These are phyloP conservation scores for Sympetrum striolatum DNA, from an alignment of 2,888 invertebrate species.

Conservation along the genomic window DNA sequence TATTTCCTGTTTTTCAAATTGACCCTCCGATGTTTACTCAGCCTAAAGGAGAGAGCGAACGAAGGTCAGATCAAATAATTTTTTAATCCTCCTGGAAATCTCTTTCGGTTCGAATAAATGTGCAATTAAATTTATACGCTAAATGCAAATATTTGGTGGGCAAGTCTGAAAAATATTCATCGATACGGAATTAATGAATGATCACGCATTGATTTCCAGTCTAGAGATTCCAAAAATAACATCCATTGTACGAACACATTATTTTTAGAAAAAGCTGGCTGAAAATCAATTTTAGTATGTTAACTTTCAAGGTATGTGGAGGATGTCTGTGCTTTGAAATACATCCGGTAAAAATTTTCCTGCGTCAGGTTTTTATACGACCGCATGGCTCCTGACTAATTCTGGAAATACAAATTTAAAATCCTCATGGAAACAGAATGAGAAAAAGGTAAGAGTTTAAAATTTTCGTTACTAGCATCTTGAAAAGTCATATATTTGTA, in stretches of 20 bases:
- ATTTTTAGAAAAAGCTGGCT: no score
- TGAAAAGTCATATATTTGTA: no score
- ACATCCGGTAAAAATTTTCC: no score
- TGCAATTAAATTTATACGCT: not conserved
- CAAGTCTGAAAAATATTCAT: not conserved
- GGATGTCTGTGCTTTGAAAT: no score
- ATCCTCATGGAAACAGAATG: no score
- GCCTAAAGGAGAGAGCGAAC: not conserved
- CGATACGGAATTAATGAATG: not conserved
- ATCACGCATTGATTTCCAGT: not conserved
- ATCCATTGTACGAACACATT: not conserved
- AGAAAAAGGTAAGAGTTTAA: no score
- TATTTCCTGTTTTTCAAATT: not conserved
- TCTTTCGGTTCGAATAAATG: not conserved
- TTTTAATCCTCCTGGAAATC: not conserved
- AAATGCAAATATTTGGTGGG: not conserved
- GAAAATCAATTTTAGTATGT: no score
- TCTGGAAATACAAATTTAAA: no score
- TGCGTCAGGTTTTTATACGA: no score
- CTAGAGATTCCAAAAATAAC: not conserved
- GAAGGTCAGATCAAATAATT: not conserved
- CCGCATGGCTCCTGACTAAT: no score
- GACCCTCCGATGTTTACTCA: not conserved
- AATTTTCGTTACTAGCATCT: no score
- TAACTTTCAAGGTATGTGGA: no score